Percentiles rank a stretch among this genome's conserved stretches.
Conservation (phyloP, 2,797 vertebrate species). For the Micrastur ruficollis region DNA sequence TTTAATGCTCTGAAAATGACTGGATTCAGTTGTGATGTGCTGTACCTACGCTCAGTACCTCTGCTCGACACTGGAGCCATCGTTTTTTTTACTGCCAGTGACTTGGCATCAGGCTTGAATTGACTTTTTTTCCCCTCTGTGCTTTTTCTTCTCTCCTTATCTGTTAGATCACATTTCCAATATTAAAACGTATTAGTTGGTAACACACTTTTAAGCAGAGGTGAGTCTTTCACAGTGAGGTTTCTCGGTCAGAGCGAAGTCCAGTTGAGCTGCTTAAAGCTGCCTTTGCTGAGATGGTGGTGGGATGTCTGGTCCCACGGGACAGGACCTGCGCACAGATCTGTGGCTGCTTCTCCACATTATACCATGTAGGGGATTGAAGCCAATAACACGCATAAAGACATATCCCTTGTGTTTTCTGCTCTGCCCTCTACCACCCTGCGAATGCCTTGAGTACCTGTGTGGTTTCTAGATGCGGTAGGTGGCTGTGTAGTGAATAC, state of each 20-base stretch:
- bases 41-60: neutral
- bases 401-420: neutral
- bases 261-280: neutral
- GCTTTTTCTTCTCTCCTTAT: constrained; percentile 17
- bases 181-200: constrained; percentile 13
- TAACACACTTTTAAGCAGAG: constrained; percentile 12
- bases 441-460: neutral
- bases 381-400: neutral
- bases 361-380: neutral
- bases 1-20: constrained; percentile 56
- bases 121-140: constrained; percentile 6
- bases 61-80: neutral
- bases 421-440: neutral
- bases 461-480: neutral
- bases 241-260: neutral
- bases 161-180: constrained; percentile 15
- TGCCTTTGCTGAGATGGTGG: neutral
- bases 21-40: constrained; percentile 6
- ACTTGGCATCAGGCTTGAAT: neutral
- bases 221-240: neutral
- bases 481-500: neutral
- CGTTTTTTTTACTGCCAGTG: constrained; percentile 2
- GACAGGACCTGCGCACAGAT: neutral
- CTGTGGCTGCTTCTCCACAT: neutral
- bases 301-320: neutral